These are phyloP conservation scores for Thysanoteuthis rhombus DNA, from an alignment of 2,888 invertebrate species.

Conservation along the genomic window DNA sequence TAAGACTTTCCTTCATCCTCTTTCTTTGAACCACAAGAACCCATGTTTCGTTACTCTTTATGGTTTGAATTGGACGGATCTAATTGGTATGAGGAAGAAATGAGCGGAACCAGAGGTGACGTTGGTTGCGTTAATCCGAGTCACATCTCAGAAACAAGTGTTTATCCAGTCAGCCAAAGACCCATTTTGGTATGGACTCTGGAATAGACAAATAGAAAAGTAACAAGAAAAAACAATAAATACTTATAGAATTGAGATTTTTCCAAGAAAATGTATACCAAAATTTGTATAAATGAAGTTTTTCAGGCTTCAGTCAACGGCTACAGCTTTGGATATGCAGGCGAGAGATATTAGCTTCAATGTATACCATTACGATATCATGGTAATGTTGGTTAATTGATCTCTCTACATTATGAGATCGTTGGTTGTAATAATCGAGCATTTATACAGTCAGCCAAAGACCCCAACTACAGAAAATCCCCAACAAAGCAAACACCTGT, in stretches of 20 bases:
- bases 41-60: slow-evolving; percentile 45
- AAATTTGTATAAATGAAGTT: too few relatives aligned
- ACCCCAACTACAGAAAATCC: too few relatives aligned
- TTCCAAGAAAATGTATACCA: too few relatives aligned
- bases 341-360: too few relatives aligned
- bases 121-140: background rate
- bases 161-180: slow-evolving; percentile 21
- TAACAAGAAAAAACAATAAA: background rate
- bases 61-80: background rate
- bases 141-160: background rate
- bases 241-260: background rate
- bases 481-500: too few relatives aligned
- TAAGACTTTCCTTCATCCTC: slow-evolving; percentile 47
- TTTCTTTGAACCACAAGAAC: slow-evolving; percentile 54
- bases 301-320: too few relatives aligned
- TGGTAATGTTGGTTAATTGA: too few relatives aligned
- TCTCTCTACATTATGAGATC: too few relatives aligned
- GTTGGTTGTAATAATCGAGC: too few relatives aligned
- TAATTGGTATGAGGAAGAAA: background rate
- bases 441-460: too few relatives aligned
- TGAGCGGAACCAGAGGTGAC: background rate
- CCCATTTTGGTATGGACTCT: slow-evolving; percentile 12
- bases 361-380: too few relatives aligned
- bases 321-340: too few relatives aligned
- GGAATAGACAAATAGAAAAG: background rate